Evolutionary conservation across 2,797 vertebrate species (phyloP).

Genomic region (Thamnophis elegans): DNA sequence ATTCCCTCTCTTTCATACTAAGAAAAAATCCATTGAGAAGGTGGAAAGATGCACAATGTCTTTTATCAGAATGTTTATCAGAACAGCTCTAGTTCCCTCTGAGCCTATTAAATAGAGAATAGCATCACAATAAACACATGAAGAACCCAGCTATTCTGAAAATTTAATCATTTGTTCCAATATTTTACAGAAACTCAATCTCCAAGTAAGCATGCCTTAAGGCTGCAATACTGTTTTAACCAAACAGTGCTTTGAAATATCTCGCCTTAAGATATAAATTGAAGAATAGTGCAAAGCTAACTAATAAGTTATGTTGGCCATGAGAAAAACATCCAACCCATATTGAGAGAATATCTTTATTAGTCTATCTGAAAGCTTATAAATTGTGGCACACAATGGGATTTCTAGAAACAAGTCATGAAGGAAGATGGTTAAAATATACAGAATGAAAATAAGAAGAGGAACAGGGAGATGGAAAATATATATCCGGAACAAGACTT

Average conservation of each 20-base stretch:
- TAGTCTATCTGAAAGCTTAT: not conserved
- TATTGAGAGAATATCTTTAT: not conserved
- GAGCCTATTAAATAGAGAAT: not conserved
- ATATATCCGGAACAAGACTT: not conserved
- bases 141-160: not conserved
- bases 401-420: not conserved
- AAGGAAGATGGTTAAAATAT: not conserved
- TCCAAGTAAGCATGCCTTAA: not conserved
- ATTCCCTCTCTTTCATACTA: not conserved
- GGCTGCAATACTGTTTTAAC: not conserved
- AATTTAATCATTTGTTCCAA: not conserved
- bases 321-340: not conserved
- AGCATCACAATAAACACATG: not conserved
- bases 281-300: not conserved
- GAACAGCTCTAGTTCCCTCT: not conserved
- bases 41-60: not conserved
- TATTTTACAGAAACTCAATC: not conserved
- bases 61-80: not conserved
- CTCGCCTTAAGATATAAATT: not conserved
- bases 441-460: not conserved
- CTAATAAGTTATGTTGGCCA: not conserved
- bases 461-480: not conserved
- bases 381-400: not conserved
- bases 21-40: not conserved
- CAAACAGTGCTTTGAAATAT: not conserved